These are phyloP conservation scores for Cosmia trapezina DNA, from an alignment of 2,888 invertebrate species.

Conservation along the genomic window DNA sequence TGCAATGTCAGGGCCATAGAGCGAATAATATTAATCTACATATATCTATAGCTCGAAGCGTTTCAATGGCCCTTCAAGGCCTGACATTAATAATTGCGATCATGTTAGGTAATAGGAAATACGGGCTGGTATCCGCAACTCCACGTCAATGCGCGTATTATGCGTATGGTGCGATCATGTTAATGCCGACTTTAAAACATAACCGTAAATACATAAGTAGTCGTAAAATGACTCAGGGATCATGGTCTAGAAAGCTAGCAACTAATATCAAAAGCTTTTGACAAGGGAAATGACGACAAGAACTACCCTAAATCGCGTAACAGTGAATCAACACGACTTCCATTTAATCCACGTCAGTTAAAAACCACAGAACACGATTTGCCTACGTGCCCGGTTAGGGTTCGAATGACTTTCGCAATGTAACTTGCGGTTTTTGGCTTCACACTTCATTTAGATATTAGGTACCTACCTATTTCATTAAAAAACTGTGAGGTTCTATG, in stretches of 20 bases:
- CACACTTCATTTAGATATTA: constrained; percentile 35
- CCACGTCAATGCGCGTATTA: too few species aligned
- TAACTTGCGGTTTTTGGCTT: constrained; percentile 49
- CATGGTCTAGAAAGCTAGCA: constrained; percentile 27
- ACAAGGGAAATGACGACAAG: constrained; percentile 33
- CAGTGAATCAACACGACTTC: constrained; percentile 61
- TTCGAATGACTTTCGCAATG: constrained; percentile 50
- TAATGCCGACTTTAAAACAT: constrained; percentile 28
- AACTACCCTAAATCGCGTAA: constrained; percentile 42
- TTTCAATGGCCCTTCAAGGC: constrained; percentile 41
- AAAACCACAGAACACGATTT: constrained; percentile 63
- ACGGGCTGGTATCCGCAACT: too few species aligned
- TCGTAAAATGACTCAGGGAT: constrained; percentile 36
- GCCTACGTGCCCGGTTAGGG: constrained; percentile 50
- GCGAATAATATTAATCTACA: constrained; percentile 43
- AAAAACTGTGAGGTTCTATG: not conserved
- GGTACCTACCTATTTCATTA: too few species aligned
- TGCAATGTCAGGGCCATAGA: constrained; percentile 83
- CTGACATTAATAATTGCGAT: constrained; percentile 44
- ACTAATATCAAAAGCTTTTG: constrained; percentile 19
- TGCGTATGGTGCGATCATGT: constrained; percentile 36
- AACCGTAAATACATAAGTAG: constrained; percentile 32
- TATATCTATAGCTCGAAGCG: constrained; percentile 43
- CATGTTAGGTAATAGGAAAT: too few species aligned
- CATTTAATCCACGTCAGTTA: constrained; percentile 60